Base-by-base conservation (phyloP, 2,113 vertebrate species). In the Pelecanoides urinatrix region DNA sequence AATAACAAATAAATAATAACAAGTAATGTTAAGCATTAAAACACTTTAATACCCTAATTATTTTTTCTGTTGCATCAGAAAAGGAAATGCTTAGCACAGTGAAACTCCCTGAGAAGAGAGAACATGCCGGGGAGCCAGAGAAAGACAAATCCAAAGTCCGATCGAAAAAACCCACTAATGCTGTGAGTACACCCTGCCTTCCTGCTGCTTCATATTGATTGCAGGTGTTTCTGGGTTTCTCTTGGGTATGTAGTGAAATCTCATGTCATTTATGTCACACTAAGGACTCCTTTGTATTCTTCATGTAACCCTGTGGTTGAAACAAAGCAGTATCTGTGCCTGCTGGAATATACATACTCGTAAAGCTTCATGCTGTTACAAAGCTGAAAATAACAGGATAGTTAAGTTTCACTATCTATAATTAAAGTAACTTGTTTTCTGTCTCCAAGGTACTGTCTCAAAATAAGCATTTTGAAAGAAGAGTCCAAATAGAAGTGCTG, bases 101-200 rank as follows among this genome's bases (percentile, higher is more conserved):
- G 77, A 99, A 99, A 77, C 97, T 97, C n/a, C 80, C 95, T 11
- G 99, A 99, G 97, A 98, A 95, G 92, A 98, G 98, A 84, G 98
- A 99, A 32, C 97, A 87, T 15, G 12, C 92, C 19, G 62, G 94
- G 50, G 99, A 99, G 97, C 91, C 74, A 47, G 99, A 99, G 75
- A 99, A 98, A 97, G 99, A 99, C 76, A 99, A 98, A 96, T 96
- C 93, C n/a, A 99, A 98, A 97, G 97, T 97, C 13, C 98, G 98
- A 36, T 98, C 98, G 91, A 99, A 99, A 93, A 99, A 99, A 96
- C 90, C 97, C 62, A 94, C 98, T 52, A 98, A 95, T 83, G 98
- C 98, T 68, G 94, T 97, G 56, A 99, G 98, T 97, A 97, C 19
- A 1, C 26, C 19, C 75, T 86, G 59, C 61, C 16, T 18, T 63